phyloP scores from a whole-genome alignment of 1,140 invertebrate species.

The Periplaneta americana region DNA sequence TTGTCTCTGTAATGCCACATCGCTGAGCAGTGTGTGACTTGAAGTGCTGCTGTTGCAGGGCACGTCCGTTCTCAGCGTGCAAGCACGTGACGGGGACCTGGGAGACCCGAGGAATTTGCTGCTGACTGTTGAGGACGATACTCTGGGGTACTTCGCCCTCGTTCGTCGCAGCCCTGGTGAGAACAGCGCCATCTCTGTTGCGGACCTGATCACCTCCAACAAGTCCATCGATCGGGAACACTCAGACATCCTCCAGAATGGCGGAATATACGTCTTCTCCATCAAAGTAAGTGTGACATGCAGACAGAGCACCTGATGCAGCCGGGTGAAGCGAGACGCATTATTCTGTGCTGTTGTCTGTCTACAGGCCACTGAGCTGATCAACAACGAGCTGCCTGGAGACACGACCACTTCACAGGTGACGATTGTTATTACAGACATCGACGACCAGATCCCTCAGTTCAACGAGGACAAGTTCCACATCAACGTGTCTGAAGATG shows the following conservation, averaged over 20 bases:
- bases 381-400: slow-evolving; percentile 61
- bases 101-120: slow-evolving; percentile 60
- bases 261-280: slow-evolving; percentile 69
- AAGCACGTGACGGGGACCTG: slow-evolving; percentile 69
- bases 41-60: slow-evolving; percentile 31
- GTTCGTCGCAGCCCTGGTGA: slow-evolving; percentile 41
- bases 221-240: slow-evolving; percentile 68
- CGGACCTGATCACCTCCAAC: slow-evolving; percentile 52
- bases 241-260: slow-evolving; percentile 63
- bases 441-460: slow-evolving; percentile 73
- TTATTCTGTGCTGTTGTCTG: background rate
- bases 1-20: too few relatives aligned
- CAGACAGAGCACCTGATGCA: background rate
- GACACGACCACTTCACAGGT: slow-evolving; percentile 61
- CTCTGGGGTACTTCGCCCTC: slow-evolving; percentile 60
- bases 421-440: slow-evolving; percentile 75
- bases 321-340: too few relatives aligned
- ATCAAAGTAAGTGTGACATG: slow-evolving; percentile 45
- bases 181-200: slow-evolving; percentile 9
- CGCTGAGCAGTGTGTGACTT: too few relatives aligned
- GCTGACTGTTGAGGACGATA: slow-evolving; percentile 60
- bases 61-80: slow-evolving; percentile 56
- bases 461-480: slow-evolving; percentile 65
- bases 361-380: slow-evolving; percentile 62
- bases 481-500: slow-evolving; percentile 70